Percentiles rank a stretch among this genome's conserved stretches.
Conservation (phyloP, 2,888 invertebrate genomes). For the Hirudinaria manillensis region DNA sequence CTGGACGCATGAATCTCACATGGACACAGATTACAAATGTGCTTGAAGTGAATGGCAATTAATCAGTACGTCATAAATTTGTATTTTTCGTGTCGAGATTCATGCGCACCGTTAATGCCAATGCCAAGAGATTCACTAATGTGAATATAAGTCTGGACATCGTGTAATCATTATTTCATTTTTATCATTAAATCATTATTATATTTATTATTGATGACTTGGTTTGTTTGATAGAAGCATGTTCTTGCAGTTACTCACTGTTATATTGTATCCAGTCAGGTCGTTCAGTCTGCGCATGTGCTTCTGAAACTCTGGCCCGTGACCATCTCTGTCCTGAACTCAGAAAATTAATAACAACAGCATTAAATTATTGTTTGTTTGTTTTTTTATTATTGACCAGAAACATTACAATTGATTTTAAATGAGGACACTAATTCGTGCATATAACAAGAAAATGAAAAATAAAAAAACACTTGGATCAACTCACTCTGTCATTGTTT, state of each 20-base stretch:
- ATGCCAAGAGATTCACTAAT: too few relatives aligned
- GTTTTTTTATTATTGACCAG: not conserved
- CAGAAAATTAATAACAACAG: not conserved
- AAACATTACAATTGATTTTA: too few relatives aligned
- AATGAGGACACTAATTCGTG: not conserved
- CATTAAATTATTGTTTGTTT: not conserved
- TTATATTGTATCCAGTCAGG: conserved; percentile 77
- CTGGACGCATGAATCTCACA: too few relatives aligned
- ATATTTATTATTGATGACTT: conserved; percentile 7
- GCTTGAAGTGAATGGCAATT: too few relatives aligned
- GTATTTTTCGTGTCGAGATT: too few relatives aligned
- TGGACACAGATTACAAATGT: too few relatives aligned
- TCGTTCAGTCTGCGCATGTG: conserved; percentile 90
- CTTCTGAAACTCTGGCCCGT: conserved; percentile 85
- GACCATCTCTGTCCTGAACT: conserved; percentile 76
- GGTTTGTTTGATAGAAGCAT: not conserved
- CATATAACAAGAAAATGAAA: conserved; percentile 1
- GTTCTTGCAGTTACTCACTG: conserved; percentile 57
- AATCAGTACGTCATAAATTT: too few relatives aligned
- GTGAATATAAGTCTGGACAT: too few relatives aligned
- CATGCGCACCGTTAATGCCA: too few relatives aligned
- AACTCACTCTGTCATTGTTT: conserved; percentile 38
- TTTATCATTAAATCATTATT: too few relatives aligned
- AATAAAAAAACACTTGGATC: not conserved
- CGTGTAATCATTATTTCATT: too few relatives aligned